Percentiles rank a stretch among this genome's conserved stretches.
Evolutionary conservation across 1,140 invertebrate species (phyloP).

Genomic region (Bradynema listronoti): DNA sequence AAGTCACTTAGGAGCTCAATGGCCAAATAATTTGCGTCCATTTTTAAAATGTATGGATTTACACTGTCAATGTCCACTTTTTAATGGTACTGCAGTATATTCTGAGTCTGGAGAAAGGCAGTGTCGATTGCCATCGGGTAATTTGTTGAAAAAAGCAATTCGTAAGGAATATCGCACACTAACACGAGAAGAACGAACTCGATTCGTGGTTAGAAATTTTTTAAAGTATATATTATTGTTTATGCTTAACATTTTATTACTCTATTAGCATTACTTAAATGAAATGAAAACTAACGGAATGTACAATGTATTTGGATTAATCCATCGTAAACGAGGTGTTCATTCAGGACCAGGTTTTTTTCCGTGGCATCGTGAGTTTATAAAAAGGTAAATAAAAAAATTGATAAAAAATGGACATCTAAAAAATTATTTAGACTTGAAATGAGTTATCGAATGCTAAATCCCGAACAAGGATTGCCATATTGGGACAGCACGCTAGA

Average conservation of each 20-base stretch:
- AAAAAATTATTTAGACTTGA: slow-evolving; percentile 28
- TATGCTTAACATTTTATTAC: no score
- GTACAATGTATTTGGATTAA: slow-evolving; percentile 35
- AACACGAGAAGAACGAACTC: slow-evolving; percentile 52
- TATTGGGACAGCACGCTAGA: slow-evolving; percentile 60
- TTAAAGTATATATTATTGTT: no score
- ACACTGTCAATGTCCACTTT: slow-evolving; percentile 43
- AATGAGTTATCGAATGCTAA: slow-evolving; percentile 32
- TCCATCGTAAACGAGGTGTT: slow-evolving; percentile 41
- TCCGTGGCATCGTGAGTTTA: slow-evolving; percentile 41
- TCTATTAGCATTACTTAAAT: slow-evolving; percentile 47
- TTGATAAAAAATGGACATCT: no score
- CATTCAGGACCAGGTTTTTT: slow-evolving; percentile 41
- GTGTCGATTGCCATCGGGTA: slow-evolving; percentile 45
- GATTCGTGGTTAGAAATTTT: no score
- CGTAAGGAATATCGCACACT: slow-evolving; percentile 59
- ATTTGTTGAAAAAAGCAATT: slow-evolving; percentile 42
- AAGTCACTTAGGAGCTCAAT: slow-evolving; percentile 24
- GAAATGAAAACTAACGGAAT: slow-evolving; percentile 35
- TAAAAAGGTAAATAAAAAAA: slow-evolving; percentile 32
- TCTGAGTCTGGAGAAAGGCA: neutral
- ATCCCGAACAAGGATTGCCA: slow-evolving; percentile 55
- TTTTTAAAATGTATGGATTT: slow-evolving; percentile 48
- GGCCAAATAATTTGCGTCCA: slow-evolving; percentile 29
- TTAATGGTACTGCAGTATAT: slow-evolving; percentile 8